Evolutionary conservation across 2,113 vertebrate species (phyloP), one percentile per base, ranked within the genome.

Genomic region (Chloebia gouldiae): DNA sequence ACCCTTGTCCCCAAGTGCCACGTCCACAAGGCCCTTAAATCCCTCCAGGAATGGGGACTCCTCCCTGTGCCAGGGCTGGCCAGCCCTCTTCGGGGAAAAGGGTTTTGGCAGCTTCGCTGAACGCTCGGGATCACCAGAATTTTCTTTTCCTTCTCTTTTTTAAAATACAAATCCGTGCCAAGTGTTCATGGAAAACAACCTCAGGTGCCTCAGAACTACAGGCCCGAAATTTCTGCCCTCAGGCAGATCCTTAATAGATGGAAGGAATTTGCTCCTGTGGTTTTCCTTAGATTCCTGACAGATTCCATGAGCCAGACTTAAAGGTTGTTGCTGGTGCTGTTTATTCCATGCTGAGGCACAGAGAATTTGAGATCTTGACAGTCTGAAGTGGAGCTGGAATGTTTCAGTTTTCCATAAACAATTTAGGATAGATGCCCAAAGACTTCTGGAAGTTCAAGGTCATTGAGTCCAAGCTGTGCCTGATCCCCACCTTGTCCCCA

Each of bases 241-340:
- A 8, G 75, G 82, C 66, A 61, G 7, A 39, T 56, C 60, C 40
- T 70, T 73, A 82, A 57, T 94, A 15, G 7, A 25, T 0, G 60
- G 94, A 86, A 91, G 53, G 60, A 89, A 81, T 94, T 91, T 75
- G 45, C 69, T 53, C 6, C 24, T 81, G 89, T 66, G 83, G 64
- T 80, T 92, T 72, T 77, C 9, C 50, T 61, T 23, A 7, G 13
- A 37, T 59, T 92, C 71, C 45, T n/a, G 64, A 45, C 39, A 28
- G 37, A 73, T 90, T 90, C 50, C 75, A 20, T 2, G 45, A 86
- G 63, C 68, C 59, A 73, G 50, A 22, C 40, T 40, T 59, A 4
- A 54, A 68, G 70, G 6, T 10, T 19, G 2, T 30, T 57, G 37
- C 53, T 3, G 2, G 30, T 37, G 53, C 49, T 73, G 81, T 69